A percentile compares a stretch with the other conserved stretches of the same genome.
These are phyloP conservation scores for Chelonus formosanus DNA, from an alignment of 2,888 invertebrate species.

Conservation along the genomic window DNA sequence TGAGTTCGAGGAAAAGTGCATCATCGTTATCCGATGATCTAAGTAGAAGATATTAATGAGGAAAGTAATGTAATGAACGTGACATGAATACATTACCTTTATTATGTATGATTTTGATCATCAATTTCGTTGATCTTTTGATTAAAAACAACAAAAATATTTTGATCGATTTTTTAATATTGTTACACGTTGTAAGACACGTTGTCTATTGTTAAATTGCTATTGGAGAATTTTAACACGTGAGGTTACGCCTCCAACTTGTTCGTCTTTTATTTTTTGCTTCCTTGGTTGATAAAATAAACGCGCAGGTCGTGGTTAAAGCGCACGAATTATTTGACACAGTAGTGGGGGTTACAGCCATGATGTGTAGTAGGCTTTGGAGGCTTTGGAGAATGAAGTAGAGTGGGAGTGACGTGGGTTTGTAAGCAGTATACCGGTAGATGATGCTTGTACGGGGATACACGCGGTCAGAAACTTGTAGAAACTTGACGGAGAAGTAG, in stretches of 20 bases:
- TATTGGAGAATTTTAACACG: slow-evolving; percentile 7
- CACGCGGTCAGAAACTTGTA: slow-evolving; percentile 29
- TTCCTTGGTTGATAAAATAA: slow-evolving; percentile 5
- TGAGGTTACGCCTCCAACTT: slow-evolving; percentile 15
- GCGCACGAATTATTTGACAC: slow-evolving; percentile 8
- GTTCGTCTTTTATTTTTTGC: slow-evolving; percentile 4
- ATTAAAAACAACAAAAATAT: too few relatives aligned
- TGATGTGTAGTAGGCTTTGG: slow-evolving; percentile 24
- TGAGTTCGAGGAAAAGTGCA: too few relatives aligned
- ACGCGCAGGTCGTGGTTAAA: background rate
- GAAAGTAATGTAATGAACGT: too few relatives aligned
- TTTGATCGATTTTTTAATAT: too few relatives aligned
- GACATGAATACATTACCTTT: too few relatives aligned
- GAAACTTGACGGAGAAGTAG: slow-evolving; percentile 4
- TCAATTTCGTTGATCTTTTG: too few relatives aligned
- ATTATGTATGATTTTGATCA: too few relatives aligned
- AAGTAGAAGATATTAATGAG: too few relatives aligned
- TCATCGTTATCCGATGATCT: too few relatives aligned
- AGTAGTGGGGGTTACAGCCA: slow-evolving; percentile 19
- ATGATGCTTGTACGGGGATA: slow-evolving; percentile 8
- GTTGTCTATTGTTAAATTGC: background rate
- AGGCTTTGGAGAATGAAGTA: slow-evolving; percentile 29
- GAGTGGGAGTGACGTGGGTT: slow-evolving; percentile 27
- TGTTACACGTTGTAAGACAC: background rate
- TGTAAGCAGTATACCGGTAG: slow-evolving; percentile 31